Evolutionary conservation across 2,888 invertebrate species (phyloP).

Genomic region (Trichacis sp.): DNA sequence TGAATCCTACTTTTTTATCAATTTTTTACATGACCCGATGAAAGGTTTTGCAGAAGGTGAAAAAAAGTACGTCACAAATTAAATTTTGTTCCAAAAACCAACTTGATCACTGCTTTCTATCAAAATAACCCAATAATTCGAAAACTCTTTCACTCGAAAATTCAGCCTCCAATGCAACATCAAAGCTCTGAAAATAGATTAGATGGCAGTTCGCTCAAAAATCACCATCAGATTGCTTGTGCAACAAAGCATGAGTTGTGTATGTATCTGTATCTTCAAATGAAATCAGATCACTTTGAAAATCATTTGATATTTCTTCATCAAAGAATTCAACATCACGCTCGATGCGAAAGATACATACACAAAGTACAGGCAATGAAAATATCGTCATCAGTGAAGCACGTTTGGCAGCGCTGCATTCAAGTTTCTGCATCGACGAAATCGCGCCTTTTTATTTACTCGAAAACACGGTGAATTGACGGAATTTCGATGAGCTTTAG

Average conservation of each 20-base stretch:
- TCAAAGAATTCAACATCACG: neutral
- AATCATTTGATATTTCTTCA: neutral
- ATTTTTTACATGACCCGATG: too few relatives aligned
- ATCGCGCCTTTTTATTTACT: slow-evolving; percentile 24
- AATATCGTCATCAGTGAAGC: neutral
- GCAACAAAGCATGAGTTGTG: slow-evolving; percentile 47
- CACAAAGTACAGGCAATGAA: slow-evolving; percentile 11
- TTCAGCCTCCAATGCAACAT: too few relatives aligned
- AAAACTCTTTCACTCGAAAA: too few relatives aligned
- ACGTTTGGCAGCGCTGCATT: slow-evolving; percentile 48
- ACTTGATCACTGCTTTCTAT: too few relatives aligned
- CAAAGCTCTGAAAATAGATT: slow-evolving; percentile 1
- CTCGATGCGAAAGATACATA: slow-evolving; percentile 22
- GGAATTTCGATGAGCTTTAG: too few relatives aligned
- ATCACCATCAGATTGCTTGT: slow-evolving; percentile 33
- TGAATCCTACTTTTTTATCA: too few relatives aligned
- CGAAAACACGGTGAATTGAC: neutral
- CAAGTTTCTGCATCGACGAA: slow-evolving; percentile 52
- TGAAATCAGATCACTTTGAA: slow-evolving; percentile 1
- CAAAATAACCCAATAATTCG: too few relatives aligned
- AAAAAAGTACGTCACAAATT: too few relatives aligned
- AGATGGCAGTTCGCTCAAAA: slow-evolving; percentile 14
- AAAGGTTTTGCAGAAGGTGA: too few relatives aligned
- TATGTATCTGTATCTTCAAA: slow-evolving; percentile 44
- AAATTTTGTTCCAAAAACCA: too few relatives aligned